Percentiles rank a stretch among this genome's conserved stretches.
These are phyloP conservation scores for Rhorus exstirpatorius DNA, from an alignment of 2,888 invertebrate genomes.

Conservation along the genomic window DNA sequence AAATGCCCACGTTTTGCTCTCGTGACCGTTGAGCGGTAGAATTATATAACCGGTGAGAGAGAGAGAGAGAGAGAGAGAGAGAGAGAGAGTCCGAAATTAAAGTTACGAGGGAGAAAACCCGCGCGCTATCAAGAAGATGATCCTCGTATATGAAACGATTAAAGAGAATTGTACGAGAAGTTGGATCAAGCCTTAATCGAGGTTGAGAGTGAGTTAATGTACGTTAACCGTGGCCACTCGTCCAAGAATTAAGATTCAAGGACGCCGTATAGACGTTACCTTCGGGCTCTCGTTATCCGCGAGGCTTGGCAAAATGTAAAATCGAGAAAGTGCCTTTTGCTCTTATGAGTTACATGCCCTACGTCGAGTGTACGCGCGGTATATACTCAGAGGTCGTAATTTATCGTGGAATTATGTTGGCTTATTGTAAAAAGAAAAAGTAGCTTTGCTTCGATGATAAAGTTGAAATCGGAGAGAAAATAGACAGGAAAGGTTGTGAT, in stretches of 20 bases:
- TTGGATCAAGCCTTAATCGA: constrained; percentile 55
- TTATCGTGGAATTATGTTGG: neutral
- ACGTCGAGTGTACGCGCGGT: too few relatives aligned
- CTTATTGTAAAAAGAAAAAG: neutral
- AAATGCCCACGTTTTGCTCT: constrained; percentile 48
- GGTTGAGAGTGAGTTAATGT: constrained; percentile 27
- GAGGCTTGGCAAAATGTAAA: constrained; percentile 18
- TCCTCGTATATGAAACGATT: too few relatives aligned
- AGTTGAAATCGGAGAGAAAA: neutral
- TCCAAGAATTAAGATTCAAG: constrained; percentile 46
- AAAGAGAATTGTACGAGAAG: constrained; percentile 18
- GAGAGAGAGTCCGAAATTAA: constrained; percentile 40
- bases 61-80: too few relatives aligned
- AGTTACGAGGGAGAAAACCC: constrained; percentile 39
- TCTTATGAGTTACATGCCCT: neutral
- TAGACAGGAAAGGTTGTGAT: neutral
- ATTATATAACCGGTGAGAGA: constrained; percentile 35
- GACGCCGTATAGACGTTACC: constrained; percentile 33
- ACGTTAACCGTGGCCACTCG: constrained; percentile 21
- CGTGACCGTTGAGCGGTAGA: constrained; percentile 39
- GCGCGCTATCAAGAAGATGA: constrained; percentile 23
- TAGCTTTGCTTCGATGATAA: neutral
- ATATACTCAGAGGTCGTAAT: neutral
- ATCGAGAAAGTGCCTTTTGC: constrained; percentile 16
- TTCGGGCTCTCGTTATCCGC: constrained; percentile 13